These are phyloP conservation scores for Phragmatobia fuliginosa DNA, from an alignment of 2,888 invertebrate genomes.

Conservation along the genomic window DNA sequence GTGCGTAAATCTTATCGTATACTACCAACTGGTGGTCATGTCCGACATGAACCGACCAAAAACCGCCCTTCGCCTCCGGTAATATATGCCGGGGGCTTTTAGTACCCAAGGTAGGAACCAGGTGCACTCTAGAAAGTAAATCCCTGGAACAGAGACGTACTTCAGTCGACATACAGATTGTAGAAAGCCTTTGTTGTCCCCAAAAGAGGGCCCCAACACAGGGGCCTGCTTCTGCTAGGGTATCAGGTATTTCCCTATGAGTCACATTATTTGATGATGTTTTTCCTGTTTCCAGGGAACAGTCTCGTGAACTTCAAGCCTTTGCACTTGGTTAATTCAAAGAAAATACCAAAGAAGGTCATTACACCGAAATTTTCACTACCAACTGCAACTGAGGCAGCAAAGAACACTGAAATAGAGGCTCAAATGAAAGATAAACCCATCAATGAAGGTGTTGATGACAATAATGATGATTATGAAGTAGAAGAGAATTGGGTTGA, in stretches of 20 bases:
- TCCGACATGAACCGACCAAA: too few relatives aligned
- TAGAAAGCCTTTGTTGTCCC: too few relatives aligned
- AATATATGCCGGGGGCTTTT: too few relatives aligned
- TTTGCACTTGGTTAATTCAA: constrained; percentile 34
- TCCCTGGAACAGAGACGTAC: too few relatives aligned
- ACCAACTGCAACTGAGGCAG: neutral
- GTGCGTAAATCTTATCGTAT: too few relatives aligned
- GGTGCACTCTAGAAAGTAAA: too few relatives aligned
- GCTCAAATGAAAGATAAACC: neutral
- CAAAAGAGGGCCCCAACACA: too few relatives aligned
- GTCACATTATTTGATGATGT: neutral
- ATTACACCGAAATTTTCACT: neutral
- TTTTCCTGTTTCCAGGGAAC: constrained; percentile 24
- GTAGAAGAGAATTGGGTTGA: neutral
- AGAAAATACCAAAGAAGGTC: neutral
- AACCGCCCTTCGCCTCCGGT: too few relatives aligned
- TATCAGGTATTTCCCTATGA: neutral
- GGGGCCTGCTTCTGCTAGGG: too few relatives aligned
- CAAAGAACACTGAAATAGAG: neutral
- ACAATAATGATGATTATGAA: neutral
- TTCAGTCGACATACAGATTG: too few relatives aligned
- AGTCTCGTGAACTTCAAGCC: constrained; percentile 29
- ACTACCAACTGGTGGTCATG: too few relatives aligned
- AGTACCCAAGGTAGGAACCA: too few relatives aligned
- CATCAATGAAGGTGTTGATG: neutral